Evolutionary conservation across 2,888 invertebrate genomes (phyloP), one percentile per base, ranked within the genome.

Genomic region (Rhagonycha fulva): DNA sequence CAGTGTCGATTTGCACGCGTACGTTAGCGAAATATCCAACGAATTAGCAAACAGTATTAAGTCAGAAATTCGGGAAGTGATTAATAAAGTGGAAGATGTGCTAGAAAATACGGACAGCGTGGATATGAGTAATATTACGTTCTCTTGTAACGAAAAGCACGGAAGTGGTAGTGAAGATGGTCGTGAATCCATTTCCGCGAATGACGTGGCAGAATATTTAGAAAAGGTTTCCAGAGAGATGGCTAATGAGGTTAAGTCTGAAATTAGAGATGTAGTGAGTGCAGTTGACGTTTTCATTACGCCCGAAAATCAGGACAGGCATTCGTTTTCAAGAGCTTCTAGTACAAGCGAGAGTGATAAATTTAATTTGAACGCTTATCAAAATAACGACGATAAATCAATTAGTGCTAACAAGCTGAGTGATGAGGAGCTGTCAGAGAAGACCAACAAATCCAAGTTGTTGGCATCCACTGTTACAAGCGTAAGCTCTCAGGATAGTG

Each of bases 21-120:
- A 94, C 82, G 92, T 94, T 1, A 93, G 93, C 82, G 94, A 94
- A 87, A 92, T 94, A 86, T 94, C 94, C 4, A 93, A 91, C 87
- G 94, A 94, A 87, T 88, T 95, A 78, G 94, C 94, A 1, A 94
- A 93, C 10, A 94, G 95, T 87, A 93, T 95, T 19, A 95, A 94
- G 85, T 94, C 94, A 2, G 95, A 95, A 89, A 93, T 95, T 62
- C 90, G 95, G 7, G 94, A 93, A 86, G 94, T 95, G 0, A 95
- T 95, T 81, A 94, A 93, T 2, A 93, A 92, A 86, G 95, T 95
- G 0, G 94, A 95, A 81, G 94, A 94, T 84, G 94, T 94, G 68
- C 87, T 94, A 32, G 94, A 94, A 78, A 93, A 93, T 84, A 91
- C 92, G 0, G 93, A 93, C 83, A 88, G 89, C 0, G 84, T 90